A percentile compares a stretch with the other conserved stretches of the same genome.
These are phyloP conservation scores for Trididemnum miniatum DNA, from an alignment of 23 tunicate species.

Conservation along the genomic window DNA sequence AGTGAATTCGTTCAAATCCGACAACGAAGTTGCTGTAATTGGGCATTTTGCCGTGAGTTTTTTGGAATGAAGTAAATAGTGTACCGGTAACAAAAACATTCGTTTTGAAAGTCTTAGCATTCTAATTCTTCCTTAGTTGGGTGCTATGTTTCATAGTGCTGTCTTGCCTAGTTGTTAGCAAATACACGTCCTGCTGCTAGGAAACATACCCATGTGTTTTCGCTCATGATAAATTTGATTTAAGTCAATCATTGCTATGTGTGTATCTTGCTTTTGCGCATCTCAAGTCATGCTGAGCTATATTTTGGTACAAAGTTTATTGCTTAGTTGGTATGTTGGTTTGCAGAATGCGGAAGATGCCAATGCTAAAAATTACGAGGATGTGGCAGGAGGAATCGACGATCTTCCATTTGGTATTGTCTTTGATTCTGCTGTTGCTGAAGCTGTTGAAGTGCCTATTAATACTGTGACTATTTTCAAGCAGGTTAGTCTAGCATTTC, in stretches of 20 bases:
- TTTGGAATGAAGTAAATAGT: too few species aligned
- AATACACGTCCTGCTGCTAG: not conserved
- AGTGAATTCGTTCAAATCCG: constrained; percentile 41
- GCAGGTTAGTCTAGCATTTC: constrained; percentile 52
- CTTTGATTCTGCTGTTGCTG: constrained; percentile 73
- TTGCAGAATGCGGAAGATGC: constrained; percentile 56
- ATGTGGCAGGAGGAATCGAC: constrained; percentile 84
- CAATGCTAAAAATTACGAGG: constrained; percentile 27
- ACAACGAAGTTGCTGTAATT: constrained; percentile 82
- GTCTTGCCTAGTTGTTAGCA: too few species aligned
- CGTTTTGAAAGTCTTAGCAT: too few species aligned
- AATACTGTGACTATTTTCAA: constrained; percentile 69
- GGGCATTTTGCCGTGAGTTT: constrained; percentile 73
- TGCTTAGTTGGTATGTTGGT: not conserved
- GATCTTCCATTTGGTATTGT: constrained; percentile 83
- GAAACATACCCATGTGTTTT: too few species aligned
- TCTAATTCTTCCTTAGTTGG: too few species aligned
- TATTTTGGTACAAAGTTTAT: not conserved
- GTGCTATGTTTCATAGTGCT: too few species aligned
- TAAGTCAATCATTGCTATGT: too few species aligned
- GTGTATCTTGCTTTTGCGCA: too few species aligned
- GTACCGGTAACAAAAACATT: too few species aligned
- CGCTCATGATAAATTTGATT: too few species aligned
- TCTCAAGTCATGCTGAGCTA: not conserved
- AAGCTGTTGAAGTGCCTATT: constrained; percentile 35